Conservation (phyloP, 2,113 vertebrate genomes). For the Poecile atricapillus region DNA sequence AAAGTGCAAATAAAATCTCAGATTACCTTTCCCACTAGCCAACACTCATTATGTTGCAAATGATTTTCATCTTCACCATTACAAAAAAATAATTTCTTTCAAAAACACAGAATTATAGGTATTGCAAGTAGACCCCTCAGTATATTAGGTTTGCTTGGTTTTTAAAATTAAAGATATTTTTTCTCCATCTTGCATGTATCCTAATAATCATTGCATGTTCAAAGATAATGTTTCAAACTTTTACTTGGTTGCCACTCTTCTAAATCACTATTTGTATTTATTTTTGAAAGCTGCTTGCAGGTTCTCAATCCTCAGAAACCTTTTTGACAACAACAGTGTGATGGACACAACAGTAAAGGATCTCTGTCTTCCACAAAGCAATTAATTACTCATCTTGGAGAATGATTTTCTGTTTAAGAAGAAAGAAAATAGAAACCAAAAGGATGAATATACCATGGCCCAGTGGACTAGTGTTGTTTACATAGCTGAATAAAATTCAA, state of each 20-base stretch:
- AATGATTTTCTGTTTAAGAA: neutral
- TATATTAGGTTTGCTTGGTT: neutral
- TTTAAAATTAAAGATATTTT: neutral
- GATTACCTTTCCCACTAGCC: neutral
- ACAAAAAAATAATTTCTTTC: neutral
- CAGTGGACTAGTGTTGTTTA: constrained; percentile 4
- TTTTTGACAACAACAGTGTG: neutral
- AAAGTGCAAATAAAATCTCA: neutral
- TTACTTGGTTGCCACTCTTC: neutral
- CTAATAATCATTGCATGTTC: neutral
- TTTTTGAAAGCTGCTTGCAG: neutral
- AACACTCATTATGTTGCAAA: neutral
- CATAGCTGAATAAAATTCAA: constrained; percentile 13
- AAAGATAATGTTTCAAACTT: neutral
- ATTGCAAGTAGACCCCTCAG: neutral
- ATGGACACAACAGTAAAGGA: neutral
- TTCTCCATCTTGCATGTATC: neutral
- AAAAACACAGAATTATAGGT: neutral
- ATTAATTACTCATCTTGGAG: neutral
- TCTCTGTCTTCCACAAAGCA: neutral
- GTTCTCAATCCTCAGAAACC: neutral
- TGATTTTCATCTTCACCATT: neutral
- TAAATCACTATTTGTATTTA: neutral
- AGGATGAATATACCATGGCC: neutral
- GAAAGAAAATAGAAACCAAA: neutral